Evolutionary conservation across 2,113 vertebrate genomes (phyloP).

Genomic region (Tonatia bakeri): DNA sequence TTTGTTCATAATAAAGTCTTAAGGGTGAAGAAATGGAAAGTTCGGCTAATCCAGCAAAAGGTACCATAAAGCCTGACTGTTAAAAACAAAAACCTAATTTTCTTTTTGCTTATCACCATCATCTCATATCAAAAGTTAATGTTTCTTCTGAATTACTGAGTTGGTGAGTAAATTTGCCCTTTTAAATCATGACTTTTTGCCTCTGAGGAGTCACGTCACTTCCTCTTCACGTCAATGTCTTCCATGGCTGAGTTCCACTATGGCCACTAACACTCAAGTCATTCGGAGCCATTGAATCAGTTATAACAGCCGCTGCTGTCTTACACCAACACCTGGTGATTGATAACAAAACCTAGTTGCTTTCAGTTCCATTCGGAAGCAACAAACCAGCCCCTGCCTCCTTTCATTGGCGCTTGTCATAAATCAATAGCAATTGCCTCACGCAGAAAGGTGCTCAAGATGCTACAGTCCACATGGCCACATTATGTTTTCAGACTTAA

Average conservation of each 20-base stretch:
- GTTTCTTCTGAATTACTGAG: conserved; percentile 57
- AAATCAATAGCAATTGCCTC: conserved; percentile 94
- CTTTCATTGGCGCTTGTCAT: conserved; percentile 90
- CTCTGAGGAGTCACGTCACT: conserved; percentile 80
- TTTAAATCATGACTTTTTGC: conserved; percentile 77
- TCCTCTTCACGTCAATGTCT: conserved; percentile 83
- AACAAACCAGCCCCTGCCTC: conserved; percentile 86
- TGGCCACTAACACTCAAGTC: conserved; percentile 78
- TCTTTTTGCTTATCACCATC: conserved; percentile 7
- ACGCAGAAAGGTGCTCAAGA: conserved; percentile 82
- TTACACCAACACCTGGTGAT: conserved; percentile 84
- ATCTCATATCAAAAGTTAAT: conserved; percentile 37
- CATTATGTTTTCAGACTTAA: conserved; percentile 75
- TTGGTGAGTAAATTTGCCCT: conserved; percentile 39
- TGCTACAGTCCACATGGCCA: conserved; percentile 80
- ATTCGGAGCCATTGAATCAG: conserved; percentile 82
- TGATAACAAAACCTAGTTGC: conserved; percentile 93
- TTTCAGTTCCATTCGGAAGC: conserved; percentile 88
- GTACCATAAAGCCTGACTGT: background rate
- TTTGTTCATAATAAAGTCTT: background rate
- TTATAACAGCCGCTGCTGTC: conserved; percentile 80
- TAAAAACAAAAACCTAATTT: background rate
- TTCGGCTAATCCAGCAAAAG: background rate
- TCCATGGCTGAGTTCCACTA: conserved; percentile 73
- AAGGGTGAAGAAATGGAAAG: background rate